These are phyloP conservation scores for Zoanthus sociatus DNA, from an alignment of 92 coral and sea anemone species.

Conservation along the genomic window DNA sequence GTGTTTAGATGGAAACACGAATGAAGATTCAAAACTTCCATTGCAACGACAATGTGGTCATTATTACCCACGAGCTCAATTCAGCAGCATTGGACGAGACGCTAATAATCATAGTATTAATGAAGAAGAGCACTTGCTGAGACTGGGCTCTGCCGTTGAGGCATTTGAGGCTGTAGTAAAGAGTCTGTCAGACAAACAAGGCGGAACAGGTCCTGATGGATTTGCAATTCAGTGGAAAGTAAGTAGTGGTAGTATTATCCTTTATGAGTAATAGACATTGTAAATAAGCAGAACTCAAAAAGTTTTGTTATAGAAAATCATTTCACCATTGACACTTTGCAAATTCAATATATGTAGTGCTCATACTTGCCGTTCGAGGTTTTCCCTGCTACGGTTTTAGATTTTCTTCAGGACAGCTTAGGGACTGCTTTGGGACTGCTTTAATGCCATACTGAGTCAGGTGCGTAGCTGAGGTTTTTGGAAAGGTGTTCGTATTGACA, in stretches of 20 bases:
- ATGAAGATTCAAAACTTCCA: slow-evolving; percentile 62
- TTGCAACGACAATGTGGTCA: slow-evolving; percentile 89
- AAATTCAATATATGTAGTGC: no score
- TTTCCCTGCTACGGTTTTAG: no score
- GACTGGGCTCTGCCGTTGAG: slow-evolving; percentile 71
- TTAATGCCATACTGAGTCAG: no score
- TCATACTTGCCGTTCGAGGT: no score
- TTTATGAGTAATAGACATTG: background rate
- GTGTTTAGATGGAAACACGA: slow-evolving; percentile 44
- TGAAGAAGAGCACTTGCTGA: slow-evolving; percentile 81
- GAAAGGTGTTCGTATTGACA: no score
- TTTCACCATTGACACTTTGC: no score
- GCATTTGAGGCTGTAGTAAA: slow-evolving; percentile 83
- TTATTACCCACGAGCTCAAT: slow-evolving; percentile 71
- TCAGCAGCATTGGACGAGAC: slow-evolving; percentile 68
- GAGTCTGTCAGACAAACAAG: slow-evolving; percentile 71
- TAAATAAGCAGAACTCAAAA: background rate
- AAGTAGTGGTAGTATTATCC: slow-evolving; percentile 1
- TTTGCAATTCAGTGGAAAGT: slow-evolving; percentile 91
- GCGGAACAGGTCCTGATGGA: slow-evolving; percentile 69
- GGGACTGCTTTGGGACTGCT: no score
- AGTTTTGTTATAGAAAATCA: no score
- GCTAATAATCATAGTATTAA: slow-evolving; percentile 74
- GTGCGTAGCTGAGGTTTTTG: no score
- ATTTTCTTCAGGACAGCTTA: no score